Evolutionary conservation across 2,797 vertebrate genomes (phyloP), one percentile per base, ranked within the genome.

Genomic region (Poecilia wingei): DNA sequence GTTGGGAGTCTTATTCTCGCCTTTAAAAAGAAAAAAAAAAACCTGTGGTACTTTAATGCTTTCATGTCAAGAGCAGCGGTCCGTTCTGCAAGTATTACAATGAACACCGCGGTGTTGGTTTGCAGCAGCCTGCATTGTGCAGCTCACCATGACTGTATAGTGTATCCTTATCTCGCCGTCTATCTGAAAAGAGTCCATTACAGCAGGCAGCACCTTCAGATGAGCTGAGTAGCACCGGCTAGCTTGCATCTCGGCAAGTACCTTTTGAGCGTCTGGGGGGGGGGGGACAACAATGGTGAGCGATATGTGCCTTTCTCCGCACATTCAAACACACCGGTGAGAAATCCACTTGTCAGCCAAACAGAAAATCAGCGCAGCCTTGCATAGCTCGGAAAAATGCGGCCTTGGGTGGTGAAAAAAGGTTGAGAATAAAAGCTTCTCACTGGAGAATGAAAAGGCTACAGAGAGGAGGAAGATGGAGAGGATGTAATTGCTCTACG

Each of bases 121-220:
- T 93, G 91, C 94, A 92, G 75, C 25, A 28, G 85, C 66, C 75
- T 8, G 59, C 76, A 76, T 87, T 83, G 88, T 81, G 88, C 82
- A 71, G 87, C 89, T 77, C 84, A 39, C 68, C 57, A 45, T 74
- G 36, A 86, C 81, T 86, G 87, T 91, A 91, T 94, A 91, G 88
- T 81, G 89, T 94, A 90, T 95, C 89, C 85, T 93, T 95, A 94
- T 94, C 94, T 86, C 74, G 0, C 57, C 0, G 81, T 82, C 91
- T 87, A 94, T 94, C 93, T 92, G 86, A 74, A 74, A 45, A 93
- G 92, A 92, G 89, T 94, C 93, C 89, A 91, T 95, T 94, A 94
- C 94, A 94, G 84, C 84, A 77, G 84, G 87, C 89, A 80, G 92
- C 91, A 87, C 93, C 92, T 92, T 88, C 82, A 87, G 87, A 91